These are phyloP conservation scores for Spodoptera littoralis DNA, from an alignment of 2,888 invertebrate species.

Conservation along the genomic window DNA sequence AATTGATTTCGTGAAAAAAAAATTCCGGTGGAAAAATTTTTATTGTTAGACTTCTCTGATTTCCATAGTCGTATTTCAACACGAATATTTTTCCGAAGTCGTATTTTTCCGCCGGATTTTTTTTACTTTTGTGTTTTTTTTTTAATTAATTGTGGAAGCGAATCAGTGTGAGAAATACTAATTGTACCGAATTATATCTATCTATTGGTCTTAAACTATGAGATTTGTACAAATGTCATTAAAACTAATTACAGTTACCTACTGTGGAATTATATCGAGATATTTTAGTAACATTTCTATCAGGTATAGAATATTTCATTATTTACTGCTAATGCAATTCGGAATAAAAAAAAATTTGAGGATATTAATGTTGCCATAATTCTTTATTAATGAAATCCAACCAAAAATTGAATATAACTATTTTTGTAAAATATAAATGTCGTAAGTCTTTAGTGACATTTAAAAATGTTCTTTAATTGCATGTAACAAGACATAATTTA, in stretches of 20 bases:
- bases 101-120: conserved; percentile 47
- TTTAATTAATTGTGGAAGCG: conserved; percentile 23
- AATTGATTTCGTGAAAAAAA: conserved; percentile 27
- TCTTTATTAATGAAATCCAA: too few species aligned
- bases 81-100: conserved; percentile 31
- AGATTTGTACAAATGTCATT: conserved; percentile 61
- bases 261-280: conserved; percentile 36
- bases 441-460: too few species aligned
- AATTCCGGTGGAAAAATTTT: conserved; percentile 44
- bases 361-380: too few species aligned
- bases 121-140: conserved; percentile 23
- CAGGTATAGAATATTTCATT: too few species aligned
- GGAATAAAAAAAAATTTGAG: too few species aligned
- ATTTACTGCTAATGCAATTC: too few species aligned
- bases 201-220: conserved; percentile 54
- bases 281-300: background rate
- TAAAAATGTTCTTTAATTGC: too few species aligned
- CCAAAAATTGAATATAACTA: too few species aligned
- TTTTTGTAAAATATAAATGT: too few species aligned
- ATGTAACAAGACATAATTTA: too few species aligned
- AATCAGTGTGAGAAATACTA: conserved; percentile 44
- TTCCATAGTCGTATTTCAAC: conserved; percentile 53
- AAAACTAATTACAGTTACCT: conserved; percentile 46
- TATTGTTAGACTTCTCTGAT: conserved; percentile 44
- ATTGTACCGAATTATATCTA: conserved; percentile 62